Percentiles rank a stretch among this genome's conserved stretches.
Conservation (phyloP, 2,888 invertebrate genomes). For the Spisula subtruncata region DNA sequence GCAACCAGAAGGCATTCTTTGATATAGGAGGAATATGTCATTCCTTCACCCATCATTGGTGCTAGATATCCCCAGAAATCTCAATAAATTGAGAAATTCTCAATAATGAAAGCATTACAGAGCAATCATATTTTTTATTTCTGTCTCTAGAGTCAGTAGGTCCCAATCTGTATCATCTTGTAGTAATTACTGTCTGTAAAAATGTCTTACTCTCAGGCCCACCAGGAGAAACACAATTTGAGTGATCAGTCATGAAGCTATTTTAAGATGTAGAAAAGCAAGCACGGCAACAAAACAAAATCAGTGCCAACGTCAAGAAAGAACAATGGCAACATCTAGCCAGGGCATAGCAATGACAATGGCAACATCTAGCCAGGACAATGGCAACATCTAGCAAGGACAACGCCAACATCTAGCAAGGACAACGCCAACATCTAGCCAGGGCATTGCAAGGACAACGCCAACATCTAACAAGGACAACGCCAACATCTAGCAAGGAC, state of each 20-base stretch:
- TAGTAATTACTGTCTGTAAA: conserved; percentile 24
- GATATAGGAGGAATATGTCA: neutral
- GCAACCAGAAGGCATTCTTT: neutral
- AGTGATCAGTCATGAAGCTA: neutral
- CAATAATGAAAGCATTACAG: conserved; percentile 34
- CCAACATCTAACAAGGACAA: too few species aligned
- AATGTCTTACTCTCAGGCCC: conserved; percentile 6
- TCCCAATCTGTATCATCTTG: conserved; percentile 26
- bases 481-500: too few species aligned
- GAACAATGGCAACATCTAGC: too few species aligned
- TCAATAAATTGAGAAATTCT: conserved; percentile 34
- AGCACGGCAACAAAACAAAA: neutral
- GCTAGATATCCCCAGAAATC: neutral
- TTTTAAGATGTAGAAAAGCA: neutral
- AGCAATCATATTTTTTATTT: conserved; percentile 37
- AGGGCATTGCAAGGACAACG: too few species aligned
- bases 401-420: too few species aligned
- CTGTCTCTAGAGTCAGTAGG: conserved; percentile 20
- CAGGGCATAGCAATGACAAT: too few species aligned
- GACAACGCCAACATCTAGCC: too few species aligned
- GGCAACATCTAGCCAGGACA: too few species aligned
- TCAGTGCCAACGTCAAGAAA: too few species aligned
- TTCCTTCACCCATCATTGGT: neutral
- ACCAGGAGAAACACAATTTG: neutral
- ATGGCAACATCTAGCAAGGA: too few species aligned